These are phyloP conservation scores for Caenorhabditis sp. DNA, from an alignment of 2,888 invertebrate genomes.

Conservation along the genomic window DNA sequence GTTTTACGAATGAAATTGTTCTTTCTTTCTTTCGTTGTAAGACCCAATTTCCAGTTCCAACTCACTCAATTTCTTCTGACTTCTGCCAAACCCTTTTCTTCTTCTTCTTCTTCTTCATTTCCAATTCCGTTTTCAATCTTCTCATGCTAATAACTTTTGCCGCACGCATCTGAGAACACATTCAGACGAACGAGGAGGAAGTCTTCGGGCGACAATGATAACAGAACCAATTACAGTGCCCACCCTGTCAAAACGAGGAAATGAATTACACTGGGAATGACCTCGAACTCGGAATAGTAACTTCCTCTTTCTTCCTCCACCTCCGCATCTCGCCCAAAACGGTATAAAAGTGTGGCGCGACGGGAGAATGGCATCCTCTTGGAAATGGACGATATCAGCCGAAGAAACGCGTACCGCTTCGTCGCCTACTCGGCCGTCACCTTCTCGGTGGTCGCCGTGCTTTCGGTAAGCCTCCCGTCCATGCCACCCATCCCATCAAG, in stretches of 20 bases:
- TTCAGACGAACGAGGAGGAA: too few relatives aligned
- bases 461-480: background rate
- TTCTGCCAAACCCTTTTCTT: background rate
- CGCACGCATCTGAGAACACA: too few relatives aligned
- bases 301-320: background rate
- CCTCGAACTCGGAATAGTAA: background rate
- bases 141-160: conserved; percentile 6
- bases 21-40: background rate
- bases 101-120: background rate
- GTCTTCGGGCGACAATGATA: too few relatives aligned
- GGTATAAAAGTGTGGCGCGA: background rate
- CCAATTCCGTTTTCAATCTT: background rate
- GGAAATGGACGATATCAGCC: background rate
- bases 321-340: background rate
- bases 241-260: too few relatives aligned
- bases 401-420: conserved; percentile 5
- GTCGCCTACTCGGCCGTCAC: conserved; percentile 3
- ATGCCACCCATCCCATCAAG: too few relatives aligned
- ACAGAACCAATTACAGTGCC: too few relatives aligned
- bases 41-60: background rate
- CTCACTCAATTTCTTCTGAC: background rate
- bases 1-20: too few relatives aligned
- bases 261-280: background rate
- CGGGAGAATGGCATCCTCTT: background rate
- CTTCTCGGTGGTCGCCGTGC: background rate